Conservation (phyloP, 2,888 invertebrate species). For the Coleophora flavipennella region DNA sequence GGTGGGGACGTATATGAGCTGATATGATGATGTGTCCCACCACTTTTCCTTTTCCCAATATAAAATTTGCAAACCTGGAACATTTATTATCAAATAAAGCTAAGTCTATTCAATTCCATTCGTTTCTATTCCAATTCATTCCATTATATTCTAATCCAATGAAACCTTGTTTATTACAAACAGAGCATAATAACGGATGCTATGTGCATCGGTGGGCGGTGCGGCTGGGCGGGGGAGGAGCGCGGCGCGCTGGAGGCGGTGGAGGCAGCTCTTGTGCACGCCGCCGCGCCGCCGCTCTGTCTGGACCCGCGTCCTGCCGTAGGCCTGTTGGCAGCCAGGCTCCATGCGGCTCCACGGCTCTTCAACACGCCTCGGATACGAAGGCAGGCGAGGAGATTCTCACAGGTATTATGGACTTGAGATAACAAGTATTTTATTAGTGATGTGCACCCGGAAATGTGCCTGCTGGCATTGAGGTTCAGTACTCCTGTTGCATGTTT, state of each 20-base stretch:
- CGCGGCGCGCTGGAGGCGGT: slow-evolving; percentile 74
- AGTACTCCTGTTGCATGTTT: too few species aligned
- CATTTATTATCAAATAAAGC: too few species aligned
- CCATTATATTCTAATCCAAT: too few species aligned
- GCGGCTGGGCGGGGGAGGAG: slow-evolving; percentile 82
- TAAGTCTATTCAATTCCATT: too few species aligned
- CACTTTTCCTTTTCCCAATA: too few species aligned
- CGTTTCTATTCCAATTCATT: too few species aligned
- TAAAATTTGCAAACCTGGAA: too few species aligned
- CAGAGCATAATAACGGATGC: slow-evolving; percentile 78
- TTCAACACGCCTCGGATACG: slow-evolving; percentile 83
- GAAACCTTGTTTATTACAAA: background rate
- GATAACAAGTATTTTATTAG: too few species aligned
- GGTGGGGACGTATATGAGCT: too few species aligned
- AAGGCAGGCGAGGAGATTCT: slow-evolving; percentile 83
- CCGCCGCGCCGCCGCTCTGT: slow-evolving; percentile 89
- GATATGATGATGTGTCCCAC: too few species aligned
- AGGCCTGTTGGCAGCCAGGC: slow-evolving; percentile 80
- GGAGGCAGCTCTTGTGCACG: slow-evolving; percentile 89
- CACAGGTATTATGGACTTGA: slow-evolving; percentile 80
- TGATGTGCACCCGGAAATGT: too few species aligned
- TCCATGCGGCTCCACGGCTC: slow-evolving; percentile 81
- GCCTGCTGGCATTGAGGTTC: too few species aligned
- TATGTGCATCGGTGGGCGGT: slow-evolving; percentile 69
- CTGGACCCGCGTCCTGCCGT: slow-evolving; percentile 90